Conservation (phyloP, 2,888 invertebrate genomes). For the Caenorhabditis doughertyi region DNA sequence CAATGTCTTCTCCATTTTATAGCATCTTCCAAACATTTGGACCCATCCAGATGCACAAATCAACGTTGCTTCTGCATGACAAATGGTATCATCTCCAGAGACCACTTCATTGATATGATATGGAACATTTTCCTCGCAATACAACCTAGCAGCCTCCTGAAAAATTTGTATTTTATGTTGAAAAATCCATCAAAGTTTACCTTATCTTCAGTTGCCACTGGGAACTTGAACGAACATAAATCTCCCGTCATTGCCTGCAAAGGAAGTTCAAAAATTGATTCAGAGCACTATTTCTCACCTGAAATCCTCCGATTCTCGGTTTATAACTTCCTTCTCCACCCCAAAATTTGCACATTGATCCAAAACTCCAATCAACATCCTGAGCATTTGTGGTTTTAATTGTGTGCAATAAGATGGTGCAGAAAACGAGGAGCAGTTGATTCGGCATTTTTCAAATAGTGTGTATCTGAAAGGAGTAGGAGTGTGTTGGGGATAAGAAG, state of each 20-base stretch:
- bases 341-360: too few species aligned
- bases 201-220: not conserved
- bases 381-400: too few species aligned
- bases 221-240: not conserved
- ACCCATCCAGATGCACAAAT: slow-evolving; percentile 16
- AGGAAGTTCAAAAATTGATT: too few species aligned
- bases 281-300: too few species aligned
- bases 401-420: too few species aligned
- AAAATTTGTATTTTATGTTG: not conserved
- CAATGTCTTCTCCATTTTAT: slow-evolving; percentile 6
- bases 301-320: too few species aligned
- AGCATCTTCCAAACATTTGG: slow-evolving; percentile 29
- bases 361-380: too few species aligned
- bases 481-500: too few species aligned
- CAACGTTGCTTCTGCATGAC: not conserved
- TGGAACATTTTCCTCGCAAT: slow-evolving; percentile 10
- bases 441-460: too few species aligned
- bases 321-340: too few species aligned
- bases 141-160: not conserved
- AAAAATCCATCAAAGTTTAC: not conserved
- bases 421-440: too few species aligned
- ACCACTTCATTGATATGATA: not conserved
- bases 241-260: not conserved
- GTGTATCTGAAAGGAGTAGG: too few species aligned
- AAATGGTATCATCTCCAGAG: not conserved